These are phyloP conservation scores for Thoracochromis brauschi DNA, from an alignment of 2,113 vertebrate genomes.

Conservation along the genomic window DNA sequence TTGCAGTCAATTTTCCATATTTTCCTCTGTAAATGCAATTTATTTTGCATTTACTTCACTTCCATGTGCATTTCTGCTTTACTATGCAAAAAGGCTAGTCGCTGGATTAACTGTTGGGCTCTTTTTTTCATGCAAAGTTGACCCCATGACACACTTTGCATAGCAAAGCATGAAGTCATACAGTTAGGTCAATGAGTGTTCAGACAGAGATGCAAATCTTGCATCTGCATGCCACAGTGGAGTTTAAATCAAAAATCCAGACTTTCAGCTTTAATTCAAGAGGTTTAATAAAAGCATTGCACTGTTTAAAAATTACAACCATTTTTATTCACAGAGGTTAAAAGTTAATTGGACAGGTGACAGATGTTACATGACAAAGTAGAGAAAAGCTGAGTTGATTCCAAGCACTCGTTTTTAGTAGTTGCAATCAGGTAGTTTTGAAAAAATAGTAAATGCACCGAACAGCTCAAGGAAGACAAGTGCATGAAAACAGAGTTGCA, in stretches of 20 bases:
- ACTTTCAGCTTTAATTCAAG: neutral
- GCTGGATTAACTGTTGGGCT: fast-evolving
- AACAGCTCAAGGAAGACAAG: neutral
- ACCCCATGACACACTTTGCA: neutral
- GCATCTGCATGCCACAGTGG: neutral
- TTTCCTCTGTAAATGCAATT: neutral
- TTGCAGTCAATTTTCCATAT: neutral
- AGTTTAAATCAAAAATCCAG: neutral
- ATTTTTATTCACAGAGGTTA: neutral
- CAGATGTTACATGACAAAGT: neutral
- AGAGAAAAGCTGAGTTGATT: neutral
- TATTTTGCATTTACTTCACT: neutral
- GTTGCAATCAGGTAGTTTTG: neutral
- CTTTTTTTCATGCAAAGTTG: neutral
- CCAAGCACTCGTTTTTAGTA: neutral
- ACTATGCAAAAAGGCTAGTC: neutral
- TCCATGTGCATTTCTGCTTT: neutral
- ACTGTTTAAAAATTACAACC: neutral
- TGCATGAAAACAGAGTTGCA: neutral
- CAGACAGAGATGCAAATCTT: neutral
- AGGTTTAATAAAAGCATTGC: neutral
- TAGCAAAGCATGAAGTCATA: neutral
- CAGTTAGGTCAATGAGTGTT: neutral
- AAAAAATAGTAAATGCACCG: neutral
- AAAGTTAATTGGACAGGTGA: neutral